Percentiles rank a stretch among this genome's conserved stretches.
Evolutionary conservation across 2,888 invertebrate genomes (phyloP).

Genomic region (Laothoe populi): DNA sequence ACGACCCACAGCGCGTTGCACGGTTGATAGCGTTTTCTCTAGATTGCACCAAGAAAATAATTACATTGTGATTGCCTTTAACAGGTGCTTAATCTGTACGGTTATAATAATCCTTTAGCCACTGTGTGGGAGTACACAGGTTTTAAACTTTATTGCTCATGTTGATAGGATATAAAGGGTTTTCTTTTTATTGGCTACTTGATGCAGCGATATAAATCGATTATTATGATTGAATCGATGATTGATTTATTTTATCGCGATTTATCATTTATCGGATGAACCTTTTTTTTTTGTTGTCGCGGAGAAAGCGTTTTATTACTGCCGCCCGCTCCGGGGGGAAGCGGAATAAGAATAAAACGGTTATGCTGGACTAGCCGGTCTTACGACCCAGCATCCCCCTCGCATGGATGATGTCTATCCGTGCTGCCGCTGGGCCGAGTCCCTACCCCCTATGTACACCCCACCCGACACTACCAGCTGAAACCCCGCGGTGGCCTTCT

Average conservation of each 20-base stretch:
- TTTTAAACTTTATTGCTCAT: slow-evolving; percentile 10
- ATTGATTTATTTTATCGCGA: slow-evolving; percentile 6
- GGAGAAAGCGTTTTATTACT: too few species aligned
- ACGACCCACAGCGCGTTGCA: slow-evolving; percentile 16
- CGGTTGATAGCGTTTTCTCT: slow-evolving; percentile 17
- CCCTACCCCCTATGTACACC: too few species aligned
- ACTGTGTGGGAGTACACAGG: slow-evolving; percentile 2
- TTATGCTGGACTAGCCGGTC: too few species aligned
- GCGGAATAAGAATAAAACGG: too few species aligned
- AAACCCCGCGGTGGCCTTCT: too few species aligned
- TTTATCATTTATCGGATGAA: not conserved
- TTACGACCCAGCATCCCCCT: too few species aligned
- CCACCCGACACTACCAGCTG: too few species aligned
- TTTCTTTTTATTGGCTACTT: slow-evolving; percentile 13
- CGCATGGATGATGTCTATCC: too few species aligned
- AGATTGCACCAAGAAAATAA: slow-evolving; percentile 22
- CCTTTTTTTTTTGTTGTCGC: not conserved
- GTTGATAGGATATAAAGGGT: slow-evolving; percentile 1
- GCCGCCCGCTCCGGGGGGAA: too few species aligned
- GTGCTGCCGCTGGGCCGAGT: too few species aligned
- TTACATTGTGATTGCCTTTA: slow-evolving; percentile 20
- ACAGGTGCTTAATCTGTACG: slow-evolving; percentile 20
- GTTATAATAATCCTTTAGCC: slow-evolving; percentile 17
- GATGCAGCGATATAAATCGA: slow-evolving; percentile 14
- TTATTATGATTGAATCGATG: not conserved